Conservation (phyloP, 2,888 invertebrate species). For the Thumatha senex region DNA sequence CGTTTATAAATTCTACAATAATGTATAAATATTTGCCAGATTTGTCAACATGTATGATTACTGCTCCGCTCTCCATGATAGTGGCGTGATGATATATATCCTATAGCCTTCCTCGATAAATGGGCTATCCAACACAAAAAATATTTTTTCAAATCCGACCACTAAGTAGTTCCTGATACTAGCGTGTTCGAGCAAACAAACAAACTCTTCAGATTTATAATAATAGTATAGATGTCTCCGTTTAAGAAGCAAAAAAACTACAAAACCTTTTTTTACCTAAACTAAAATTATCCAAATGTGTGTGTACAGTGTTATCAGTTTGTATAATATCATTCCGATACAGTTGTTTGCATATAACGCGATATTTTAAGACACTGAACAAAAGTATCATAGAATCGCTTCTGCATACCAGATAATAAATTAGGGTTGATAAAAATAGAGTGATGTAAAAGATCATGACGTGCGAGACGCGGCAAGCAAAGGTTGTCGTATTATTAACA, state of each 20-base stretch:
- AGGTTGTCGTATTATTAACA: constrained; percentile 78
- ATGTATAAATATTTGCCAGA: no score
- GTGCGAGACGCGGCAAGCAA: constrained; percentile 59
- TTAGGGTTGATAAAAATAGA: constrained; percentile 57
- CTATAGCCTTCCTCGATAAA: no score
- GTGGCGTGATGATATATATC: no score
- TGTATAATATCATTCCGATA: background rate
- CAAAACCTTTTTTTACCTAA: background rate
- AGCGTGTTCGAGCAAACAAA: no score
- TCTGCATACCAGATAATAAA: constrained; percentile 40
- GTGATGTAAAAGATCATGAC: constrained; percentile 46
- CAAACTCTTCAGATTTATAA: no score
- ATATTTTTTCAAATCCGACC: no score
- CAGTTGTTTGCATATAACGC: background rate
- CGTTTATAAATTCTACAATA: no score
- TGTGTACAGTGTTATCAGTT: background rate
- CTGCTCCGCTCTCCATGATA: no score
- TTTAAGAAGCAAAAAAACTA: background rate
- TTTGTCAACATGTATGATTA: no score
- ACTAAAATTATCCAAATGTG: background rate
- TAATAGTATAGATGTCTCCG: background rate
- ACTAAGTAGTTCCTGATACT: no score
- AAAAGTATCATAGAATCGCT: constrained; percentile 39
- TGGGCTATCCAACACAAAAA: no score
- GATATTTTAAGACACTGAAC: constrained; percentile 2